Evolutionary conservation across 2,113 vertebrate species (phyloP), one percentile per base, ranked within the genome.

Genomic region (Mastomys natalensis): DNA sequence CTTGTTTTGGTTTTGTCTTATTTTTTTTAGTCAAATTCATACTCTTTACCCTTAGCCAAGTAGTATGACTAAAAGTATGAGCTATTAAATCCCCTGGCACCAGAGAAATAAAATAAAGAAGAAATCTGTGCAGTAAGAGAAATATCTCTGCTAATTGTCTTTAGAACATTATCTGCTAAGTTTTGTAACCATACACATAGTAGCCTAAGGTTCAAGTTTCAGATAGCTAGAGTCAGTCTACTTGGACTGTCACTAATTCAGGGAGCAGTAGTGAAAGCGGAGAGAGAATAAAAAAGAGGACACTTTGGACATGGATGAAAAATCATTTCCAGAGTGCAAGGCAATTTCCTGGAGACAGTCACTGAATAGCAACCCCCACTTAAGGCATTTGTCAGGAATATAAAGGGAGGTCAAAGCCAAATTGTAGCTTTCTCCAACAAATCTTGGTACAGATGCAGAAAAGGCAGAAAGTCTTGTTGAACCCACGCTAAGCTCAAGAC

Each of bases 341-440:
- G 40, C 37, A 94, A 72, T 40, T 95, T 96, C 64, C 87, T 53
- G 8, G 43, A 55, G 40, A 95, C 95, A 96, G 17, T n/a, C 40
- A 24, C 58, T 70, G 10, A 64, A 29, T 88, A 58, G 16, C 13
- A 82, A 9, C 60, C 37, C 51, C 10, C 9, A 13, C 64, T 89
- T 89, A 51, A 81, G 55, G 66, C 45, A 81, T 86, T 86, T 89
- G n/a, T 86, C 77, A 48, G 58, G 24, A 77, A 82, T 72, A 76
- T 86, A 82, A 95, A 91, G 89, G 62, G 48, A 95, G 17, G 43
- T 34, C 31, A 90, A 60, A 73, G 72, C 93, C 34, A 96, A 84
- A 70, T 26, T 92, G 13, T 66, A 26, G 73, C 87, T 96, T 76
- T 85, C 37, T 40, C 10, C 34, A 89, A 53, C 55, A 92, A 92